Evolutionary conservation across 1,140 invertebrate species (phyloP).

Genomic region (Agrypnia vestita): DNA sequence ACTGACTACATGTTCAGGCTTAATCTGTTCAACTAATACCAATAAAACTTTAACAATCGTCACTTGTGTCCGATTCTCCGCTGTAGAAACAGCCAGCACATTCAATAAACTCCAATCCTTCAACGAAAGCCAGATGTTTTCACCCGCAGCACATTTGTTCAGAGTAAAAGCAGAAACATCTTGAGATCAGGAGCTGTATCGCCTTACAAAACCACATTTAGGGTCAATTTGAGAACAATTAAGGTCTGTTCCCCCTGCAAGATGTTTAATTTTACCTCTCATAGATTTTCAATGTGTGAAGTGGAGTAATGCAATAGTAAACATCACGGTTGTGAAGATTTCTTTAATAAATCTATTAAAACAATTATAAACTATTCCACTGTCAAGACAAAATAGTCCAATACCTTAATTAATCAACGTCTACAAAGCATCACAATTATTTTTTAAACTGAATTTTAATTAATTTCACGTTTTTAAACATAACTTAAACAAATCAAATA

Average conservation of each 20-base stretch:
- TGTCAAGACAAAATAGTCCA: no score
- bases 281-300: conserved; percentile 3
- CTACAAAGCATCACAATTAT: no score
- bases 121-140: conserved; percentile 43
- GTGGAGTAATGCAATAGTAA: no score
- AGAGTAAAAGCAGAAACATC: conserved; percentile 32
- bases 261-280: background rate
- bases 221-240: conserved; percentile 49
- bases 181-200: conserved; percentile 34
- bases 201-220: conserved; percentile 38
- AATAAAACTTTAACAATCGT: background rate
- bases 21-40: background rate
- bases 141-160: background rate
- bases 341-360: no score
- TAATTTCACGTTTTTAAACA: no score
- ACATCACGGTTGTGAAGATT: no score
- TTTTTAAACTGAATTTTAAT: no score
- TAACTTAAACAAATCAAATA: no score
- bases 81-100: background rate
- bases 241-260: conserved; percentile 9
- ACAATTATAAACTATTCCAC: no score
- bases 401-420: no score
- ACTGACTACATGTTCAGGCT: background rate
- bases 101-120: background rate
- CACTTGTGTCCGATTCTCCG: background rate